A percentile compares a stretch with the other conserved stretches of the same genome.
These are phyloP conservation scores for Cybosia mesomella DNA, from an alignment of 2,888 invertebrate species.

Conservation along the genomic window DNA sequence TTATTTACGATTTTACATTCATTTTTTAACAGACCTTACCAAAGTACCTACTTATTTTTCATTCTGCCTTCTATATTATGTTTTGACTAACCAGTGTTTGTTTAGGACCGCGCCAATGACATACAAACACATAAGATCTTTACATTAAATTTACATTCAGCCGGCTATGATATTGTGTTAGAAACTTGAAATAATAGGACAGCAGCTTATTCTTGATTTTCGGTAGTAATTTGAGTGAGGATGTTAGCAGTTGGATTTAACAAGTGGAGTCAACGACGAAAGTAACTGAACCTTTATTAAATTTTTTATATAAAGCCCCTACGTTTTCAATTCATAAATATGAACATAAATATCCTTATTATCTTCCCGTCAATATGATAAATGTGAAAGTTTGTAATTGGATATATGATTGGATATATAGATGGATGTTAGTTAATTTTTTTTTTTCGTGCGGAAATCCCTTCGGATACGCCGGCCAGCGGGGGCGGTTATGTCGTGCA, in stretches of 20 bases:
- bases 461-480: too few relatives aligned
- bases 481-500: too few relatives aligned
- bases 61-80: conserved; percentile 40
- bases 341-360: too few relatives aligned
- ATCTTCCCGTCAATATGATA: too few relatives aligned
- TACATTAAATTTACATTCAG: conserved; percentile 15
- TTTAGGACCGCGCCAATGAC: conserved; percentile 41
- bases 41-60: conserved; percentile 36
- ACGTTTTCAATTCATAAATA: too few relatives aligned
- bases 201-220: not conserved
- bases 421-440: too few relatives aligned
- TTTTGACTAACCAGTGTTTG: conserved; percentile 42
- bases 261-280: not conserved
- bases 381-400: too few relatives aligned
- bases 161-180: conserved; percentile 6
- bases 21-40: conserved; percentile 40
- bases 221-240: not conserved
- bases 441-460: too few relatives aligned
- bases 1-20: not conserved
- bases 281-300: not conserved
- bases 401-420: too few relatives aligned
- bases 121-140: conserved; percentile 30
- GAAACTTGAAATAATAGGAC: conserved; percentile 12
- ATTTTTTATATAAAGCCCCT: too few relatives aligned
- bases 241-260: not conserved